Evolutionary conservation across 1,140 invertebrate species (phyloP).

Genomic region (Drepana arcuata): DNA sequence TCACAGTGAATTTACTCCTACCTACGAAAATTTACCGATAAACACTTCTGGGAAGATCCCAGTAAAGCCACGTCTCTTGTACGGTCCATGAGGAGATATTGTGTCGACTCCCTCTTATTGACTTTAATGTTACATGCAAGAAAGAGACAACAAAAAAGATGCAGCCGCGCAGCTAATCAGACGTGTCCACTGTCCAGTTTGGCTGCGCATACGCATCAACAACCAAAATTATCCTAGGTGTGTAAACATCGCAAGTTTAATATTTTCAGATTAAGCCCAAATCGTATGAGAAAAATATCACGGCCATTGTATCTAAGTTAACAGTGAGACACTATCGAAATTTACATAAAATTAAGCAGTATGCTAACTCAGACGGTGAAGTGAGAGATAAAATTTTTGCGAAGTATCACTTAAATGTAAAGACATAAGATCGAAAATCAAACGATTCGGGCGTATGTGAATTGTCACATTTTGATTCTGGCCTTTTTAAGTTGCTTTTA

Average conservation of each 20-base stretch:
- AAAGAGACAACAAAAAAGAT: constrained; percentile 43
- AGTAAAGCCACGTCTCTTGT: constrained; percentile 51
- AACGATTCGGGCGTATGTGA: constrained; percentile 3
- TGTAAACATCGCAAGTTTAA: constrained; percentile 1
- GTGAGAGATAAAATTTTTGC: constrained; percentile 28
- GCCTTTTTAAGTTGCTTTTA: constrained; percentile 29
- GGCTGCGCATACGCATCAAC: constrained; percentile 48
- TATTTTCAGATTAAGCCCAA: constrained; percentile 1
- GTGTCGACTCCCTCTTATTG: constrained; percentile 36
- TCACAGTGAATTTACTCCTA: constrained; percentile 45
- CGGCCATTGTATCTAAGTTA: not conserved
- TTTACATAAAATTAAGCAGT: constrained; percentile 26
- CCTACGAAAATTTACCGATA: constrained; percentile 53
- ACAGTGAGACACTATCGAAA: constrained; percentile 11
- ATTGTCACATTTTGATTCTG: too few relatives aligned
- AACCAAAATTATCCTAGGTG: constrained; percentile 32
- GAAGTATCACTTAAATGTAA: constrained; percentile 14
- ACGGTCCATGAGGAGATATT: constrained; percentile 51
- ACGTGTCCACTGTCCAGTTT: constrained; percentile 59
- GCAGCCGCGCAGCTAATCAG: constrained; percentile 58
- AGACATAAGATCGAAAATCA: constrained; percentile 19
- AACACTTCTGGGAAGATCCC: constrained; percentile 51
- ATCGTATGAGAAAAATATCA: not conserved
- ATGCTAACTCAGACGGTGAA: constrained; percentile 23
- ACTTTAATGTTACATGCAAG: constrained; percentile 7